Evolutionary conservation across 2,113 vertebrate species (phyloP).

Genomic region (Oryzias celebensis): DNA sequence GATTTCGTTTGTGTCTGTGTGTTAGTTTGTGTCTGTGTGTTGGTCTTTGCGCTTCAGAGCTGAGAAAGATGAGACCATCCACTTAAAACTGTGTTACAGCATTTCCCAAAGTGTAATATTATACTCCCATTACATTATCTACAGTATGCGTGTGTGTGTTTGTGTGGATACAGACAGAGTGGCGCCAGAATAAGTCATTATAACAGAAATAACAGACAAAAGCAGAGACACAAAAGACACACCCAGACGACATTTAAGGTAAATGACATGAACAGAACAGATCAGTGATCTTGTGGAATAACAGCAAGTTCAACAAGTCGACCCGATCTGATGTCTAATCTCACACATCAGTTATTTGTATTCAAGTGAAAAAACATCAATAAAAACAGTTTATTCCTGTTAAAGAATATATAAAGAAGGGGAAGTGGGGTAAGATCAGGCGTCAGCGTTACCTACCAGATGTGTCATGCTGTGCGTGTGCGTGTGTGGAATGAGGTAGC

Average conservation of each 20-base stretch:
- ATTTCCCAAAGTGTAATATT: slow-evolving; percentile 71
- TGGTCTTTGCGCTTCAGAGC: slow-evolving; percentile 21
- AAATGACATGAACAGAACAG: slow-evolving; percentile 1
- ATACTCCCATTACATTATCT: slow-evolving; percentile 67
- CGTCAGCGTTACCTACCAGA: slow-evolving; percentile 1
- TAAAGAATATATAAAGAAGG: not conserved
- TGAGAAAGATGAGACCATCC: slow-evolving; percentile 23
- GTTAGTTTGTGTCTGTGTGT: too few relatives aligned
- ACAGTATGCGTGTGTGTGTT: slow-evolving; percentile 26
- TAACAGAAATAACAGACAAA: slow-evolving; percentile 60
- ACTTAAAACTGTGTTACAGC: slow-evolving; percentile 67
- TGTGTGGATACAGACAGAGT: slow-evolving; percentile 66
- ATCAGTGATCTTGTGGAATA: slow-evolving; percentile 3
- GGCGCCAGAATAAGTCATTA: slow-evolving; percentile 82
- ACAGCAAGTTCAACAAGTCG: not conserved
- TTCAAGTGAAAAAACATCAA: too few relatives aligned
- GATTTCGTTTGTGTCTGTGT: slow-evolving; percentile 23
- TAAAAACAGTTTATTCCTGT: too few relatives aligned
- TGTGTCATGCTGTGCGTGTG: slow-evolving; percentile 3
- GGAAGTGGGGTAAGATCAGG: slow-evolving; percentile 38
- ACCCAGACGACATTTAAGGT: slow-evolving; percentile 29
- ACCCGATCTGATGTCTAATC: not conserved
- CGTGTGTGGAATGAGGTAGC: slow-evolving; percentile 28
- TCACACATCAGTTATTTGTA: not conserved
- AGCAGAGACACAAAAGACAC: slow-evolving; percentile 37